These are phyloP conservation scores for Lysiphlebus fabarum DNA, from an alignment of 1,140 invertebrate genomes.

Conservation along the genomic window DNA sequence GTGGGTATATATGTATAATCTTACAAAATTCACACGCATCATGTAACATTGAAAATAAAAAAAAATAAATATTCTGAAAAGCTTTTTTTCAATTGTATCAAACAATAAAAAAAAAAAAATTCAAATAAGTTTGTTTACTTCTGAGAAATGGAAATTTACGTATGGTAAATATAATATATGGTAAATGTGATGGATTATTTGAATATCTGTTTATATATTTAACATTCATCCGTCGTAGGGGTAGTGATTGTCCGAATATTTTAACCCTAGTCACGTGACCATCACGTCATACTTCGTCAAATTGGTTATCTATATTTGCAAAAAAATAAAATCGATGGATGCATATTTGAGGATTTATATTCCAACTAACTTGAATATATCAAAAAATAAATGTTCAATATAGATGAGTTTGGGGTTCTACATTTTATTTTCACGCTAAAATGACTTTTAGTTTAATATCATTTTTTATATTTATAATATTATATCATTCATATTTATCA, in stretches of 20 bases:
- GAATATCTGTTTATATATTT: conserved; percentile 49
- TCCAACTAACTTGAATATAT: conserved; percentile 11
- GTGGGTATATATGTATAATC: too few species aligned
- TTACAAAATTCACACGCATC: too few species aligned
- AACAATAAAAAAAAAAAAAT: too few species aligned
- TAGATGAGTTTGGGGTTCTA: conserved; percentile 19
- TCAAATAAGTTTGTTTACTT: too few species aligned
- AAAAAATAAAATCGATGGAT: background rate
- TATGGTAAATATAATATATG: too few species aligned
- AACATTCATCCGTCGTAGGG: conserved; percentile 51
- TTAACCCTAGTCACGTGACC: conserved; percentile 51
- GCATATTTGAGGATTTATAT: background rate
- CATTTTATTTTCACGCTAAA: conserved; percentile 55
- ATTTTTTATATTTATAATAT: too few species aligned
- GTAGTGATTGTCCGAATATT: conserved; percentile 52
- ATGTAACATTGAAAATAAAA: too few species aligned
- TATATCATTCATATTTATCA: too few species aligned
- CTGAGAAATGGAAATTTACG: too few species aligned
- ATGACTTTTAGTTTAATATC: conserved; percentile 34
- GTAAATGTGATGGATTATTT: conserved; percentile 39
- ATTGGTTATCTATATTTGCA: conserved; percentile 33
- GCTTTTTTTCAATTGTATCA: too few species aligned
- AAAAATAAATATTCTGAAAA: too few species aligned
- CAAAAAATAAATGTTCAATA: background rate
- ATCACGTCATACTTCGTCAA: conserved; percentile 55